Percentiles rank a stretch among this genome's conserved stretches.
These are phyloP conservation scores for Euthynnus affinis DNA, from an alignment of 2,797 vertebrate species.

Conservation along the genomic window DNA sequence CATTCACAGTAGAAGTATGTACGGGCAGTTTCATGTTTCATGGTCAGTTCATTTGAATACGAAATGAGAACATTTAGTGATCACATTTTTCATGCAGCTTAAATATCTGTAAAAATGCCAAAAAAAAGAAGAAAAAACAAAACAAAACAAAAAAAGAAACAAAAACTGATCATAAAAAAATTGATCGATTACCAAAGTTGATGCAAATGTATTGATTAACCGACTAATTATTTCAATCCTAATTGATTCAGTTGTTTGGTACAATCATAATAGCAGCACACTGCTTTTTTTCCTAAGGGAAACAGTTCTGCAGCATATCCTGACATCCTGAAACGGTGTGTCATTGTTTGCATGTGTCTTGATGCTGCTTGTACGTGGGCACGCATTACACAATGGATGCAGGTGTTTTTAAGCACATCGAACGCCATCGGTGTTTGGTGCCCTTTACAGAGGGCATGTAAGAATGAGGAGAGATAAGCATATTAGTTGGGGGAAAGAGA, in stretches of 20 bases:
- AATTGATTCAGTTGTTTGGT: background rate
- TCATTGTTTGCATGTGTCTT: background rate
- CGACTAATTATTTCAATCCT: background rate
- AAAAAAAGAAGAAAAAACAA: background rate
- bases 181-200: too few relatives aligned
- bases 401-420: background rate
- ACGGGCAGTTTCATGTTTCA: background rate
- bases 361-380: background rate
- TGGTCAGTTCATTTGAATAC: background rate
- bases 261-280: background rate
- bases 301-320: background rate
- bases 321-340: background rate
- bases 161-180: background rate
- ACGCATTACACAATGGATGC: background rate
- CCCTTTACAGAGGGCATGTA: constrained; percentile 42
- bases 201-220: background rate
- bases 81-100: background rate
- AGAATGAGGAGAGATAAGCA: constrained; percentile 14
- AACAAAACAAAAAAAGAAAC: background rate
- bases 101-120: background rate
- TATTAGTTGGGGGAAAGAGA: background rate
- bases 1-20: background rate
- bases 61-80: background rate
- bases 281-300: background rate
- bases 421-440: constrained; percentile 1